Evolutionary conservation across 2,797 vertebrate species (phyloP).

Genomic region (Anguilla obscura): DNA sequence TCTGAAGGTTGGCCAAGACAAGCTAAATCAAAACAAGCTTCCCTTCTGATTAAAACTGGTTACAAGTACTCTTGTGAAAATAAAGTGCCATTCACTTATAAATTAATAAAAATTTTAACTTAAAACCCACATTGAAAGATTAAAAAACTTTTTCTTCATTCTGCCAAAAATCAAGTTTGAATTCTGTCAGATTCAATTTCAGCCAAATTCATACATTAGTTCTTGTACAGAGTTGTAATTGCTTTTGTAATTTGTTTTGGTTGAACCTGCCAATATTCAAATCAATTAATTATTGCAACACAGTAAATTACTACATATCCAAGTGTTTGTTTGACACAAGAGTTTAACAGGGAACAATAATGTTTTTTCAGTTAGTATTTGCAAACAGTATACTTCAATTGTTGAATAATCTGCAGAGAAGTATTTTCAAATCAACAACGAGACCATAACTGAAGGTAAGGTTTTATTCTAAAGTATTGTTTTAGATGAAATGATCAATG

Average conservation of each 20-base stretch:
- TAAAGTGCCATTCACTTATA: background rate
- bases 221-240: background rate
- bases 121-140: no score
- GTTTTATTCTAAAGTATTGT: background rate
- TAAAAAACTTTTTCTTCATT: background rate
- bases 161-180: background rate
- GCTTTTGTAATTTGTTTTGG: background rate
- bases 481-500: background rate
- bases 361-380: background rate
- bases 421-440: background rate
- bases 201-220: background rate
- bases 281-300: background rate
- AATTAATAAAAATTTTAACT: background rate
- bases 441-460: background rate
- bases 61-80: background rate
- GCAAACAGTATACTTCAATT: background rate
- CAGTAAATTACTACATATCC: background rate
- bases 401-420: background rate
- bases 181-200: background rate
- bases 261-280: background rate
- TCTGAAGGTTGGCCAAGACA: background rate
- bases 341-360: background rate
- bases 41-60: background rate
- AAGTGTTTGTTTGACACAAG: background rate
- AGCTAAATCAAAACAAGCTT: background rate